Conservation (phyloP, 2,797 vertebrate species). For the Hyperoplus lanceolatus region DNA sequence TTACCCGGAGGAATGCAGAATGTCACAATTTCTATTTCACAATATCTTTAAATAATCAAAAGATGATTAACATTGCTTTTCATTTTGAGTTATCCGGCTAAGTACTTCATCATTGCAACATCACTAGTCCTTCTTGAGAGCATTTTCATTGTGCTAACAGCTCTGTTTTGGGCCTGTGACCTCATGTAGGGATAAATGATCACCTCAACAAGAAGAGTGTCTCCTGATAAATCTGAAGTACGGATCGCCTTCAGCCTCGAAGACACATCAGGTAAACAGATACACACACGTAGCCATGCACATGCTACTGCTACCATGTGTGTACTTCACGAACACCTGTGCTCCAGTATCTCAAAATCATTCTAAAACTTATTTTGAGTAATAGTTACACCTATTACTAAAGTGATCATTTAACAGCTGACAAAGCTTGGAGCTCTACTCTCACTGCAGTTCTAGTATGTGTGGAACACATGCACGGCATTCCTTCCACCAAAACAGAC, state of each 20-base stretch:
- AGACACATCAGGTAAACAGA: constrained; percentile 89
- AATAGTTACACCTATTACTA: constrained; percentile 21
- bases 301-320: not conserved
- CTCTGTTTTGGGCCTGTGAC: constrained; percentile 61
- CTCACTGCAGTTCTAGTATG: constrained; percentile 70
- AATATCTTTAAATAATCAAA: not conserved
- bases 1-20: not conserved
- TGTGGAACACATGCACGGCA: constrained; percentile 68
- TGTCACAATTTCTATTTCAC: not conserved
- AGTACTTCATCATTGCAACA: not conserved
- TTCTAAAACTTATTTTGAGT: constrained; percentile 50
- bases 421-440: constrained; percentile 43
- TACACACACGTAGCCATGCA: not conserved
- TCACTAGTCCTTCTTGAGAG: constrained; percentile 10
- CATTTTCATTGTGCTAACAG: constrained; percentile 44
- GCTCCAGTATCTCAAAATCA: constrained; percentile 31
- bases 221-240: constrained; percentile 94
- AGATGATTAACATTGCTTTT: not conserved
- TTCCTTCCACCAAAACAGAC: constrained; percentile 82
- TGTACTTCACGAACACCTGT: constrained; percentile 16
- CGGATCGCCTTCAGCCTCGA: constrained; percentile 97
- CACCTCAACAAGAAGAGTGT: constrained; percentile 95
- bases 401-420: constrained; percentile 47
- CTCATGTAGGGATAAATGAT: constrained; percentile 95
- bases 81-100: not conserved